These are phyloP conservation scores for Elysia crispata DNA, from an alignment of 2,888 invertebrate species.

Conservation along the genomic window DNA sequence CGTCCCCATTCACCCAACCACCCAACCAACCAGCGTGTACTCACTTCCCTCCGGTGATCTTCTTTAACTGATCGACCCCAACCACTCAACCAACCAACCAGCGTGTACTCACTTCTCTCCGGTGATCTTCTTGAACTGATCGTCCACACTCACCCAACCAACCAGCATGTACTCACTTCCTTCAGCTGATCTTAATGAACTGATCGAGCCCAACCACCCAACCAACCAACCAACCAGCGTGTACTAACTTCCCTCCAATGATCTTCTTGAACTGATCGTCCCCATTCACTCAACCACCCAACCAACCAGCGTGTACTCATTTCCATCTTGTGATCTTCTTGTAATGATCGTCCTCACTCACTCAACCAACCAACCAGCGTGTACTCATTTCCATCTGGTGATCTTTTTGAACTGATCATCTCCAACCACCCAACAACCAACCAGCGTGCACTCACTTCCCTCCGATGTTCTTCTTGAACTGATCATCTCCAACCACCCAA, in stretches of 20 bases:
- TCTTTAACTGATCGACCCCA: conserved; percentile 65
- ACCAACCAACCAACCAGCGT: no score
- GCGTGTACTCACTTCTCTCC: conserved; percentile 75
- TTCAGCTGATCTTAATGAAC: conserved; percentile 76
- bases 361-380: no score
- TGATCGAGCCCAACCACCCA: conserved; percentile 57
- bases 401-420: conserved; percentile 76
- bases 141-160: conserved; percentile 52
- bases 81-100: no score
- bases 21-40: conserved; percentile 48
- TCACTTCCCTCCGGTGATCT: conserved; percentile 77
- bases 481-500: conserved; percentile 58
- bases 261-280: conserved; percentile 76
- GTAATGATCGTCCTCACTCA: conserved; percentile 68
- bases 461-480: conserved; percentile 76
- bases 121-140: conserved; percentile 75
- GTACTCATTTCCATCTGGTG: conserved; percentile 76
- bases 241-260: conserved; percentile 76
- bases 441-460: conserved; percentile 73
- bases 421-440: no score
- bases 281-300: no score
- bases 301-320: conserved; percentile 62
- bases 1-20: conserved; percentile 63
- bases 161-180: conserved; percentile 71
- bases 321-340: conserved; percentile 77